Base-by-base conservation (phyloP, 2,888 invertebrate genomes). In the Synergus laeviventris region DNA sequence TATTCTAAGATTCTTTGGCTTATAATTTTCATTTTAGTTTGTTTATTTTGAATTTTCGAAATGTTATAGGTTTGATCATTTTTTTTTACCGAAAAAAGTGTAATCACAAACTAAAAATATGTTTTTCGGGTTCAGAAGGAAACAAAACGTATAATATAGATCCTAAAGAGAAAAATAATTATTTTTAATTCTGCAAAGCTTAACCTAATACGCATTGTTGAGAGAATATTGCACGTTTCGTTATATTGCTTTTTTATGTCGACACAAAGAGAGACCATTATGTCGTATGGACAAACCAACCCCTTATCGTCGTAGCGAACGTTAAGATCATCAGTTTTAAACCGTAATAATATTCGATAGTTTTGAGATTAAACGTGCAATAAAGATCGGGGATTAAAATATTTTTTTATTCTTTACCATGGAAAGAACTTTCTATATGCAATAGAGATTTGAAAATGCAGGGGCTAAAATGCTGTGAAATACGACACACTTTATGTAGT, bases 191-290 rank as follows among this genome's bases (percentile, higher is more conserved):
- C 39, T 62, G 38, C 62, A 62, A 31, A n/a, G 62, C 39, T 62
- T 39, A 39, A 9, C 39, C 62, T 2, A 39, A 38, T 9, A 39
- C 39, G 39, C 39, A 62, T 39, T 62, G 39, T 61, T 39, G 62
- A 62, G 38, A 39, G 39, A 21, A 62, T n/a, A n/a, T n/a, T 62
- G 62, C n/a, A 18, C 39, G 39, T 18, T 62, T 36, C 61, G 39
- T 62, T 62, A 62, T 62, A 62, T 62, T 62, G 39, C 62, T 62
- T 39, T 62, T 62, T 39, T 62, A 62, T 39, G 39, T 39, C 39
- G n/a, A 39, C 31, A 61, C 36, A 61, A n/a, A 62, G 38, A 62
- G 62, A 21, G 39, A 39, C 18, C n/a, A 62, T 62, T 38, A 62
- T 62, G 62, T 39, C 36, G 62, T 39, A n/a, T 42, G 42, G 7